These are phyloP conservation scores for Vannuccia rotundouncinata DNA, from an alignment of 2,888 invertebrate species.

Conservation along the genomic window DNA sequence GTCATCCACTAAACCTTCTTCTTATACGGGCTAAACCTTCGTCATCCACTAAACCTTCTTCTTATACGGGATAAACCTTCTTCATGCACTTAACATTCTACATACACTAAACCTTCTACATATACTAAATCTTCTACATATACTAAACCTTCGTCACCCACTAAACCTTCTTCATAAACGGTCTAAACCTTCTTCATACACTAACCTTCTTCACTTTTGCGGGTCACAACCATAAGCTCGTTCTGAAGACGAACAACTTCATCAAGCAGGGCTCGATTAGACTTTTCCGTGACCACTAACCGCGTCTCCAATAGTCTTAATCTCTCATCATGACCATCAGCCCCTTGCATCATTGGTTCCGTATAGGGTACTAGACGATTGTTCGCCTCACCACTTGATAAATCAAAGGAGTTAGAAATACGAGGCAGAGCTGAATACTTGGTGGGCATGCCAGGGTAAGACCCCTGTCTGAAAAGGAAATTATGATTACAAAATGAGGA, in stretches of 20 bases:
- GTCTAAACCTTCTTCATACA: too few species aligned
- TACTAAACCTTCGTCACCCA: too few species aligned
- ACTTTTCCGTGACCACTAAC: conserved; percentile 52
- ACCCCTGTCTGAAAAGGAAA: too few species aligned
- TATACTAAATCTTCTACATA: too few species aligned
- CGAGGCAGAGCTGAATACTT: conserved; percentile 3
- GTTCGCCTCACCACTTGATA: background rate
- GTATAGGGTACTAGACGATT: conserved; percentile 4
- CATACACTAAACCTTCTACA: too few species aligned
- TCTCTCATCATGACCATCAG: conserved; percentile 44
- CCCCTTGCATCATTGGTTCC: background rate
- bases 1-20: too few species aligned
- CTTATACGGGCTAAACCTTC: too few species aligned
- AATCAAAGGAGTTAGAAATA: background rate
- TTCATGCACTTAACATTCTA: too few species aligned
- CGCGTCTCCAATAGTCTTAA: conserved; percentile 50
- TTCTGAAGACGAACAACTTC: conserved; percentile 43
- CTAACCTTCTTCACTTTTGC: conserved; percentile 29
- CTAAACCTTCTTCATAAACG: too few species aligned
- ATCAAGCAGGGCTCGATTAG: conserved; percentile 54
- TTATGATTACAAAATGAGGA: too few species aligned
- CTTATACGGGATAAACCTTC: too few species aligned
- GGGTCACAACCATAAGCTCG: conserved; percentile 22
- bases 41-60: too few species aligned
- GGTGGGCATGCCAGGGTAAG: background rate